These are phyloP conservation scores for roundworm (Caenorhabditis elegans) DNA, from an alignment of 1,140 invertebrate genomes.

Conservation along the genomic window WBcel235 BX284605.5:13804501-13805000, in stretches of 20 bases:
- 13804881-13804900: not conserved
- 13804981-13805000: no score
- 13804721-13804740: no score
- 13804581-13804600: not conserved
- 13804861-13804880: not conserved
- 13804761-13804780: slow-evolving; percentile 91
- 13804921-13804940: no score
- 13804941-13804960: no score
- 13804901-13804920: no score
- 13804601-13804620: slow-evolving; percentile 14
- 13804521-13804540: not conserved
- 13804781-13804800: slow-evolving; percentile 96
- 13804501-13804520: no score
- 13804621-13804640: not conserved
- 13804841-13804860: slow-evolving; percentile 6
- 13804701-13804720: not conserved
- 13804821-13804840: slow-evolving; percentile 97
- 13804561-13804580: not conserved
- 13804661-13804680: not conserved
- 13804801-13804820: slow-evolving; percentile 99
- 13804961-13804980: no score
- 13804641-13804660: no score
- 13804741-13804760: no score
- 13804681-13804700: not conserved
- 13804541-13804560: not conserved